Evolutionary conservation across 1,140 invertebrate genomes (phyloP).

Genomic region (Ips nitidus): DNA sequence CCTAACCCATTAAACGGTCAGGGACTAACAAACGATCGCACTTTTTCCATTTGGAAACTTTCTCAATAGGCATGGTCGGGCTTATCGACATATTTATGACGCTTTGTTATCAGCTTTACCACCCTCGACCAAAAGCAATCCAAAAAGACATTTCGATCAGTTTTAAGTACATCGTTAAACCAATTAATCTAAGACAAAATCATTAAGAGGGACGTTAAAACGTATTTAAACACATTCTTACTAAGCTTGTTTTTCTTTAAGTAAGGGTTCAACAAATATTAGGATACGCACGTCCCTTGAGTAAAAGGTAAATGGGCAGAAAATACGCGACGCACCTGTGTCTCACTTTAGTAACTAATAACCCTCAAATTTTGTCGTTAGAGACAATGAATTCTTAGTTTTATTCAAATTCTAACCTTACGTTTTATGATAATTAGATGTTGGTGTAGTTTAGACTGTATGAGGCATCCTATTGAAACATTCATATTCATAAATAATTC

Average conservation of each 20-base stretch:
- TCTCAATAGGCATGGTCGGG: neutral
- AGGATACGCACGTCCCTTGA: conserved; percentile 2
- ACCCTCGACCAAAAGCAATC: too few relatives aligned
- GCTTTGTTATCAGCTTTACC: too few relatives aligned
- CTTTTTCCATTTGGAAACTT: conserved; percentile 1
- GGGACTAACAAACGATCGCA: conserved; percentile 2
- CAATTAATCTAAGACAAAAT: neutral
- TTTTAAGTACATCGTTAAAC: too few relatives aligned
- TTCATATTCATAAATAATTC: too few relatives aligned
- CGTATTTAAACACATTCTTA: neutral
- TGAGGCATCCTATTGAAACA: too few relatives aligned
- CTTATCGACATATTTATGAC: too few relatives aligned
- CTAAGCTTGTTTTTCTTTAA: neutral
- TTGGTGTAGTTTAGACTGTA: too few relatives aligned
- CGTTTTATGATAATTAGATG: too few relatives aligned
- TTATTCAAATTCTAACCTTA: too few relatives aligned
- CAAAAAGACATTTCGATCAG: too few relatives aligned
- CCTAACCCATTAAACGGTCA: conserved; percentile 10
- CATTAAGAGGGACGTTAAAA: neutral
- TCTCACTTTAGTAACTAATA: conserved; percentile 26
- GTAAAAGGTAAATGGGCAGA: conserved; percentile 23
- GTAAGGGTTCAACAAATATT: conserved; percentile 22
- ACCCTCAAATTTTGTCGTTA: too few relatives aligned
- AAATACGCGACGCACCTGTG: conserved; percentile 28
- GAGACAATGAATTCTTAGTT: too few relatives aligned